Evolutionary conservation across 1,140 invertebrate genomes (phyloP), one percentile per base, ranked within the genome.

Genomic region (Prorops nasuta): DNA sequence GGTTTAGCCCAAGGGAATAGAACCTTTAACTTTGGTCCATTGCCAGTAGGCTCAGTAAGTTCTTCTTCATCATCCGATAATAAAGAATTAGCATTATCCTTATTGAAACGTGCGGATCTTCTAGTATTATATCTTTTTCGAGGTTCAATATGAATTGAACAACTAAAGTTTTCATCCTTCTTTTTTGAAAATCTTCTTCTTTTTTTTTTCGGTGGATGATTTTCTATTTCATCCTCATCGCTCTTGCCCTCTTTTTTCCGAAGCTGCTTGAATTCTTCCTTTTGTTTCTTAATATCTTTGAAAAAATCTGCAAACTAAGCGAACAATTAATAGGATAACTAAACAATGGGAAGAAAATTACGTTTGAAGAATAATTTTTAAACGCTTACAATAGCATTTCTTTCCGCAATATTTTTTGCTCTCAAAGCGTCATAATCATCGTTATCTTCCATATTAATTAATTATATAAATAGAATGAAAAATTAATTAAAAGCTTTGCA

Each of bases 1-100:
- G 62, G 60, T 37, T 60, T 66, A n/a, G 64, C 58, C 65, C 65
- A 69, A 9, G 65, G 52, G 34, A 69, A 69, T 39, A 67, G 46
- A 41, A 69, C 60, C 36, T 52, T 58, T 7, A 67, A 35, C 22
- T 49, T 51, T 2, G 24, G 24, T 16, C 38, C 53, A 19, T 54
- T 54, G 2, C n/a, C 24, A 19, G 31, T 45, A 2, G 24, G 0
- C 10, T 38, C 12, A 3, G 38, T 19, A 0, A 18, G n/a, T 36
- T 54, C 47, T 1, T 53, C 43, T 2, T 50, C 43, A 14, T 44
- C 21, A 1, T 50, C 24, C 9, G 20, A 24, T 32, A 9, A 14
- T 19, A 35, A 28, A 3, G 47, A 36, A 12, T 51, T 37, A 0
- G 41, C 18, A 28, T 16, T 37, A 38, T 50, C 22, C 8, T 10